Evolutionary conservation across 2,888 invertebrate species (phyloP), one percentile per base, ranked within the genome.

Genomic region (Chloromyia formosa): DNA sequence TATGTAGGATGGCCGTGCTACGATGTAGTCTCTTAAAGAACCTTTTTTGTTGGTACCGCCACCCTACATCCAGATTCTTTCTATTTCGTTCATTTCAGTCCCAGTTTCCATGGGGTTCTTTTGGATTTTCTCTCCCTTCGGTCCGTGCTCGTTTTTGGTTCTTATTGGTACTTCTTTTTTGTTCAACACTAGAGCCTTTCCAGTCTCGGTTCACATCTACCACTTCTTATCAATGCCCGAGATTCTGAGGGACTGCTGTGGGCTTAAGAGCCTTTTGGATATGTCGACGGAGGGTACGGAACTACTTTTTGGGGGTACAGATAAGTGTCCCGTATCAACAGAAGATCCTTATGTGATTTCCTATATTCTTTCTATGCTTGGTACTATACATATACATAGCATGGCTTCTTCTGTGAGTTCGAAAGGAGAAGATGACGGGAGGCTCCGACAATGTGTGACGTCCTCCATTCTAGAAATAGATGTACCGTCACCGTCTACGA

Each of bases 11-110:
- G 20, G 56, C 42, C 58, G 42, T 56, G 42, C 68, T 23, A 23
- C 18, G 16, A 35, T 12, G 12, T 45, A 35, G 45, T 7, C 61
- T 16, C 27, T 61, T 49, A 14, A 45, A 73, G 73, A 49, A 45
- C 42, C 60, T 61, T 61, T 61, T 73, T 73, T 73, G 42, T 60
- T 61, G 73, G n/a, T 58, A 45, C 23, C 16, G n/a, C 73, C 66
- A 66, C 35, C 45, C 66, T 45, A 18, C 18, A 22, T n/a, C 49
- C 45, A 45, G 66, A 66, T 49, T 66, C 66, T 66, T 66, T 66
- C 66, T 61, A 27, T 61, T 35, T 16, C 61, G 61, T 61, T 27
- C 61, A 56, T 10, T 56, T 56, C 20, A 27, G 23, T 61, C 23
- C 35, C 16, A n/a, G 42, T 66, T 18, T 20, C 35, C 22, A 58